These are phyloP conservation scores for Ascaphus truei DNA, from an alignment of 2,113 vertebrate species.

Conservation along the genomic window DNA sequence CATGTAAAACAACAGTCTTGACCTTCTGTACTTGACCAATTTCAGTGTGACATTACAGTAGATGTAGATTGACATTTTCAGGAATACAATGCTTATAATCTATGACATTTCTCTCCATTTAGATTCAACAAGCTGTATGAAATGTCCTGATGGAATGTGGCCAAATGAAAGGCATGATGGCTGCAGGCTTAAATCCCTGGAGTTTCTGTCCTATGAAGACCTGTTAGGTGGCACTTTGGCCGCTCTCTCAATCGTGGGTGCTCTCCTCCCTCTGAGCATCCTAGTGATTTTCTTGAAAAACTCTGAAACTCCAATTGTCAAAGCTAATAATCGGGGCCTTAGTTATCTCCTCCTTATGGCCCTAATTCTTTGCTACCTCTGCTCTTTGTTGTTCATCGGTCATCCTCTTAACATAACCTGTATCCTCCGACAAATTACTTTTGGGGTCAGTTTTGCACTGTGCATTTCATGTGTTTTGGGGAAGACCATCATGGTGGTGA, in stretches of 20 bases:
- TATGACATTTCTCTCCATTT: too few species aligned
- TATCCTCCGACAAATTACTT: neutral
- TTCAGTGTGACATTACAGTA: too few species aligned
- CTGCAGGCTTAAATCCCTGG: constrained; percentile 41
- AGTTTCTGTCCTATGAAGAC: constrained; percentile 8
- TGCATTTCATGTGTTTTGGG: neutral
- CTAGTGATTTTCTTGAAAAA: neutral
- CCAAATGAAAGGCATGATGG: constrained; percentile 30
- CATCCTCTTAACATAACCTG: neutral
- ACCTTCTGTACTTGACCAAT: too few species aligned
- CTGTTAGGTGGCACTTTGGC: neutral
- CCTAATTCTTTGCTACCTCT: constrained; percentile 1
- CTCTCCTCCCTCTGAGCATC: neutral
- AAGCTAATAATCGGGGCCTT: constrained; percentile 6
- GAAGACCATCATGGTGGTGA: neutral
- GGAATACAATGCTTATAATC: too few species aligned
- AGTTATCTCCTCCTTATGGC: constrained; percentile 2
- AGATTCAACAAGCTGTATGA: constrained; percentile 43
- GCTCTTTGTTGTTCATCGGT: neutral
- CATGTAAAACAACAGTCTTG: too few species aligned
- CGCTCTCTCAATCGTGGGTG: neutral
- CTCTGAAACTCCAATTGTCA: neutral
- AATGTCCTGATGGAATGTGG: constrained; percentile 43
- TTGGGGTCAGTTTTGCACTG: neutral
- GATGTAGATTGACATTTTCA: too few species aligned